A percentile compares a stretch with the other conserved stretches of the same genome.
phyloP scores from a whole-genome alignment of 2,888 invertebrate genomes.

The Boloria euphrosyne region DNA sequence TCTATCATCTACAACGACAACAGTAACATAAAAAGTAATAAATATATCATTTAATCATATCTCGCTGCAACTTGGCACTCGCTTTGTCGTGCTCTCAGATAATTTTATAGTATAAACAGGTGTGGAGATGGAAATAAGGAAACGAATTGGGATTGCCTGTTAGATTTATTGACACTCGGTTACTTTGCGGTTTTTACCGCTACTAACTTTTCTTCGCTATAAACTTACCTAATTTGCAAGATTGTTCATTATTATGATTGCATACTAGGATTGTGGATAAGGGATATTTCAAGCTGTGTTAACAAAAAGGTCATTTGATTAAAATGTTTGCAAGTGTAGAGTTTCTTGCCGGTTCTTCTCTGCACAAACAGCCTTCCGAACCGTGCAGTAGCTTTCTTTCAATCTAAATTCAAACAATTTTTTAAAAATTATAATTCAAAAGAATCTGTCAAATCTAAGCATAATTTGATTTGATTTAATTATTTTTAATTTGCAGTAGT shows the following conservation, averaged over 20 bases:
- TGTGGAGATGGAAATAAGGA: constrained; percentile 65
- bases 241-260: constrained; percentile 39
- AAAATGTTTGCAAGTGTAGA: too few species aligned
- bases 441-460: too few species aligned
- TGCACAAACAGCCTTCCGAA: too few species aligned
- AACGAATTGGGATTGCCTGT: constrained; percentile 52
- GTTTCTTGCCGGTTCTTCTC: too few species aligned
- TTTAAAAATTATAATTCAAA: too few species aligned
- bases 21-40: neutral
- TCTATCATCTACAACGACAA: too few species aligned
- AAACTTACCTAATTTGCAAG: constrained; percentile 40
- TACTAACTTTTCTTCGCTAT: constrained; percentile 40
- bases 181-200: constrained; percentile 46
- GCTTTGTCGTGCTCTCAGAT: constrained; percentile 9
- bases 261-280: constrained; percentile 24
- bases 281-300: constrained; percentile 22
- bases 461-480: too few species aligned
- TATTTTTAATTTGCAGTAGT: too few species aligned
- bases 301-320: constrained; percentile 9
- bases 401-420: too few species aligned
- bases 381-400: too few species aligned
- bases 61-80: constrained; percentile 11
- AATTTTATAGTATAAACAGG: constrained; percentile 54
- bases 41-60: neutral
- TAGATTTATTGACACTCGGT: constrained; percentile 61